A percentile compares a stretch with the other conserved stretches of the same genome.
Conservation (phyloP, 2,797 vertebrate genomes). For the Enteromius trimaculatus region DNA sequence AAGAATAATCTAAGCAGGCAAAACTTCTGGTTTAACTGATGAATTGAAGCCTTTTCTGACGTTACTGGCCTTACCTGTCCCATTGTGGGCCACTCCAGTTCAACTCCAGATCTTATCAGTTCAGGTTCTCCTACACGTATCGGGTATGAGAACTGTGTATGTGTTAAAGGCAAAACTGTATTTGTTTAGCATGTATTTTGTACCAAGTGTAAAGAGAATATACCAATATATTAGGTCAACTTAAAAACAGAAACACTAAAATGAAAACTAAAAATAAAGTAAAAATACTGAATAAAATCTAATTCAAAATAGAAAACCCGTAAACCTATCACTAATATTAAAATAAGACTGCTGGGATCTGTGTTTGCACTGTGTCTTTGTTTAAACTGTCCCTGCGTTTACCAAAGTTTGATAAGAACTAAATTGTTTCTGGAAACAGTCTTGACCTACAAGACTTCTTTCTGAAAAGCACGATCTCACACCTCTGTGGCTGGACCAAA, state of each 20-base stretch:
- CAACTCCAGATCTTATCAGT: conserved; percentile 22
- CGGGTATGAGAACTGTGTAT: background rate
- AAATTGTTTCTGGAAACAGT: background rate
- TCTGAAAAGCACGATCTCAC: background rate
- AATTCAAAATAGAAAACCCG: background rate
- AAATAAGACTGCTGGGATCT: background rate
- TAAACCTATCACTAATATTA: background rate
- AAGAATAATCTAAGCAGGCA: background rate
- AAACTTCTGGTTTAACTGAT: background rate
- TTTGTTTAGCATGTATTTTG: conserved; percentile 16
- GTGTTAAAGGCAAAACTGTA: conserved; percentile 16
- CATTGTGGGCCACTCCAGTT: background rate
- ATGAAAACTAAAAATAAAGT: background rate
- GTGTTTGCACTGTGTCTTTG: conserved; percentile 12
- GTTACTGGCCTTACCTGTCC: conserved; percentile 11
- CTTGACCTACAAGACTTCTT: background rate
- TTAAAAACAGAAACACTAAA: too few species aligned
- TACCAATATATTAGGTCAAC: too few species aligned
- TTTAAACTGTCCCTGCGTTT: conserved; percentile 1
- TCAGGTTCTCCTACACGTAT: background rate
- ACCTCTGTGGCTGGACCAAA: background rate
- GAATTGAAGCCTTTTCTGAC: background rate
- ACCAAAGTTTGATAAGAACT: conserved; percentile 19
- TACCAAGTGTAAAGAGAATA: background rate
- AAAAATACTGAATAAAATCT: background rate